Conservation (phyloP, 2,113 vertebrate species). For the Odocoileus virginianus region DNA sequence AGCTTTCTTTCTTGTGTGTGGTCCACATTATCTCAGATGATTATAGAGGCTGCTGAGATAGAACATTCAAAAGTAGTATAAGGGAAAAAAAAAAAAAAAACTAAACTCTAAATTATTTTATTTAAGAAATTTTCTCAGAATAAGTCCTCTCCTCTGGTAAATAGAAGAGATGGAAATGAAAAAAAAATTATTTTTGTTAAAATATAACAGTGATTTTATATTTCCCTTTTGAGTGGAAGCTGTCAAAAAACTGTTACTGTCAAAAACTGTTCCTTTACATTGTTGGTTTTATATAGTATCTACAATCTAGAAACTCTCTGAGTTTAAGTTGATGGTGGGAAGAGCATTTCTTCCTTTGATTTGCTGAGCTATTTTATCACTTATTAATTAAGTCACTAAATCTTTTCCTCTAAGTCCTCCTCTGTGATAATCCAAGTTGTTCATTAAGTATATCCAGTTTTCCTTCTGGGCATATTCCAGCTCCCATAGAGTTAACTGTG, state of each 20-base stretch:
- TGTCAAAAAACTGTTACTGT: not conserved
- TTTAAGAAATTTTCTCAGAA: conserved; percentile 3
- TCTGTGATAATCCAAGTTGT: not conserved
- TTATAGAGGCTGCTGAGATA: not conserved
- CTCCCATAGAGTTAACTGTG: not conserved
- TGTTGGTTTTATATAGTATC: not conserved
- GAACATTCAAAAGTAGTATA: conserved; percentile 24
- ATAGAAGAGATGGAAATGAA: not conserved
- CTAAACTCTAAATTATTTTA: conserved; percentile 30
- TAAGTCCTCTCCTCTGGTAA: conserved; percentile 40
- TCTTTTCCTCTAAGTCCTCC: not conserved
- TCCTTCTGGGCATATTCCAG: not conserved
- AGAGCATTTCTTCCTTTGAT: not conserved
- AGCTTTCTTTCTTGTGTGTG: not conserved
- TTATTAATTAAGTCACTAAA: not conserved
- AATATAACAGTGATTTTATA: not conserved
- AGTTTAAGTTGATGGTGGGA: not conserved
- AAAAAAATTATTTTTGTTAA: not conserved
- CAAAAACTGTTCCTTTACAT: not conserved
- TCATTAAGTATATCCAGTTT: not conserved
- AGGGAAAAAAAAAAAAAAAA: not conserved
- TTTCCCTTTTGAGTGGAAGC: not conserved
- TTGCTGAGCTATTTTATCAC: not conserved
- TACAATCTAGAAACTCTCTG: not conserved
- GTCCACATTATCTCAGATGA: not conserved